Evolutionary conservation across 2,888 invertebrate species (phyloP), one percentile per base, ranked within the genome.

Genomic region (Ichneumoninae sp.): DNA sequence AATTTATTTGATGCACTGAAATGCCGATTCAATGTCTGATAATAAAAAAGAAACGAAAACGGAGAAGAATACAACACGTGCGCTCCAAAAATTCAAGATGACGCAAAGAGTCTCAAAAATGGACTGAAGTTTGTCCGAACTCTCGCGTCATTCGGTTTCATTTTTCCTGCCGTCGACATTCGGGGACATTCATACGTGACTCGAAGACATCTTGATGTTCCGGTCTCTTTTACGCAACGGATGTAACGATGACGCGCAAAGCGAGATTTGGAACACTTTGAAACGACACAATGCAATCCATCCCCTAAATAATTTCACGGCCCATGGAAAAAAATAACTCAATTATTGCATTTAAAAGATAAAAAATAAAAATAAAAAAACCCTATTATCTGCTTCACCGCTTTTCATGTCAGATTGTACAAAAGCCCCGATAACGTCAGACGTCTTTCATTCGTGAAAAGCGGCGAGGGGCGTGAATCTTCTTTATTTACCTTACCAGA

Each of bases 131-230:
- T 16, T 52, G 13, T n/a, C 22, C 26, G 22, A 70, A 63, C 60
- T 70, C 33, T 36, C 33, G 66, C 73, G 66, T 80, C 73, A 81
- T 69, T 60, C 36, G n/a, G n/a, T 60, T 57, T 75, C 60, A 22
- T 33, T 60, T 69, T 52, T 44, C 68, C 26, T 52, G 8, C 22
- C 19, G 33, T 36, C 52, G 52, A 75, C 63, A 44, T 69, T 22
- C 47, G 69, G 52, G 60, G 63, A 60, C 66, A 19, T n/a, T 47
- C 44, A 26, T 26, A n/a, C 44, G 8, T 68, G 40, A n/a, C 52
- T n/a, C 69, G 60, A 50, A 47, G 52, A 63, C 36, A 81, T 60
- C 47, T 75, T 68, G 47, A 81, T 19, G 54, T 50, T 74, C 50
- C 69, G 47, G 52, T 69, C 60, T 40, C 33, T 50, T 65, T 30